A percentile compares a stretch with the other conserved stretches of the same genome.
These are phyloP conservation scores for Rynchops niger DNA, from an alignment of 2,113 vertebrate genomes.

Conservation along the genomic window DNA sequence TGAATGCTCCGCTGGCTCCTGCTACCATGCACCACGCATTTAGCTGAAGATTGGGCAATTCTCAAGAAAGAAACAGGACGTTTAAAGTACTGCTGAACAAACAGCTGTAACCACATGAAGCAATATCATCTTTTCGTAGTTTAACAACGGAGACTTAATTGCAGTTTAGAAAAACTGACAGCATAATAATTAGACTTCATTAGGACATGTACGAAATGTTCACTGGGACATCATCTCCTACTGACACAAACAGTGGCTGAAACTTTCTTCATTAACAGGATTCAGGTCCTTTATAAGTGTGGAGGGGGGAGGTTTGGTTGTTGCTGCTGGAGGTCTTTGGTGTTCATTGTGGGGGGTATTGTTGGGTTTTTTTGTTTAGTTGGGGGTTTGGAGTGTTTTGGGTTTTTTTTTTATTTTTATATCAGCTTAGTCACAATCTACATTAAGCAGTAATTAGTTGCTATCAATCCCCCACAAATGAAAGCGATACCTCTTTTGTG, in stretches of 20 bases:
- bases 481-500: neutral
- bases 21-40: neutral
- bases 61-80: neutral
- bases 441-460: neutral
- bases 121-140: neutral
- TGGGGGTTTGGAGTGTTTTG: neutral
- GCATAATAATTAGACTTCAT: neutral
- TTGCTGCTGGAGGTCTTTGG: neutral
- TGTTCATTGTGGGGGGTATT: neutral
- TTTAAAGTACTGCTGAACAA: neutral
- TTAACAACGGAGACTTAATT: neutral
- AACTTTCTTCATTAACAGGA: neutral
- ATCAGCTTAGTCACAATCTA: neutral
- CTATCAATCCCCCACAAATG: neutral
- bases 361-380: neutral
- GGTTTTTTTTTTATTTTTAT: neutral
- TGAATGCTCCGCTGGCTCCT: neutral
- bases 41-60: neutral
- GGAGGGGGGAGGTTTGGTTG: neutral
- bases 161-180: neutral
- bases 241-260: neutral
- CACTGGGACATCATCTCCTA: neutral
- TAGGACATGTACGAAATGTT: neutral
- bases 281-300: neutral
- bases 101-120: neutral